These are phyloP conservation scores for Ptychadena robeensis DNA, from an alignment of 2,797 vertebrate species.

Conservation along the genomic window DNA sequence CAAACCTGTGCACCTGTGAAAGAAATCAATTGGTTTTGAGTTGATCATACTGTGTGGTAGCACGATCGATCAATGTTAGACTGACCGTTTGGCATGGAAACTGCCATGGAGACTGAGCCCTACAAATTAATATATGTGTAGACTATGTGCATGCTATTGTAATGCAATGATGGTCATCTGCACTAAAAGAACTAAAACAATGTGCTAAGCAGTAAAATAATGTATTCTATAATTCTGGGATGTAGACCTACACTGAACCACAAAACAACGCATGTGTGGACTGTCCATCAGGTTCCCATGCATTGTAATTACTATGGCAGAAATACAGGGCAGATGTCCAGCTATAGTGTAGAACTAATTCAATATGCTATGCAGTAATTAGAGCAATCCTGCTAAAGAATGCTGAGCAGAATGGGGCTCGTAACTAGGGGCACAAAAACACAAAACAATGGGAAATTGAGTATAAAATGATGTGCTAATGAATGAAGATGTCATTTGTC, in stretches of 20 bases:
- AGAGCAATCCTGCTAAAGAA: slow-evolving; percentile 9
- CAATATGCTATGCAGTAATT: slow-evolving; percentile 16
- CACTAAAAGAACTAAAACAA: neutral
- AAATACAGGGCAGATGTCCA: slow-evolving; percentile 35
- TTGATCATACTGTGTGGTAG: too few species aligned
- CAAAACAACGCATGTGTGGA: neutral
- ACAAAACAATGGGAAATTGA: slow-evolving; percentile 3
- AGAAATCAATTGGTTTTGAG: too few species aligned
- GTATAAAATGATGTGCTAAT: neutral
- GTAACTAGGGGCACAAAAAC: slow-evolving; percentile 23
- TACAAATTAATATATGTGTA: too few species aligned
- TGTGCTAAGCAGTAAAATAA: too few species aligned
- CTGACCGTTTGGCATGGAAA: too few species aligned
- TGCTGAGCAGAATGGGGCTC: neutral
- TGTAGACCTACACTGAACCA: neutral
- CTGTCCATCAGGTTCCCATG: slow-evolving; percentile 11
- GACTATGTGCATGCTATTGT: neutral
- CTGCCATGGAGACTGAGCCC: too few species aligned
- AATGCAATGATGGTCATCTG: neutral
- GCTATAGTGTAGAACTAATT: slow-evolving; percentile 26
- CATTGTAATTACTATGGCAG: neutral
- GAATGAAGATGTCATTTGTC: slow-evolving; percentile 3
- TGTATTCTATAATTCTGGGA: too few species aligned
- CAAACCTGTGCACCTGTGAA: too few species aligned
- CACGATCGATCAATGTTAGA: too few species aligned